These are phyloP conservation scores for Hedychridium roseum DNA, from an alignment of 2,888 invertebrate genomes.

Conservation along the genomic window DNA sequence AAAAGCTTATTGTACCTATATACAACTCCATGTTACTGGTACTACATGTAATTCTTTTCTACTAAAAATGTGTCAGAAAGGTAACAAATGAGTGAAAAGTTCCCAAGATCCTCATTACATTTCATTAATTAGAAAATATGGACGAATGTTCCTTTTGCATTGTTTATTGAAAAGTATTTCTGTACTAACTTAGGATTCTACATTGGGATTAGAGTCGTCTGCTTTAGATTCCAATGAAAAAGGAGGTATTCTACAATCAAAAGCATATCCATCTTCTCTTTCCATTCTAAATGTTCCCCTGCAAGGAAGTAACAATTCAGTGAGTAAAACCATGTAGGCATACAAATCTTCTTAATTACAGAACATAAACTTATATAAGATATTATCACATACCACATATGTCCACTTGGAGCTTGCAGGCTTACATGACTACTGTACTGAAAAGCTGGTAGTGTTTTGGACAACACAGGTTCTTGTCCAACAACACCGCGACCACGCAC, in stretches of 20 bases:
- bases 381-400: slow-evolving; percentile 82
- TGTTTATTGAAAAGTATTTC: no score
- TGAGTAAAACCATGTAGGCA: neutral
- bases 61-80: no score
- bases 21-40: no score
- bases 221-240: slow-evolving; percentile 96
- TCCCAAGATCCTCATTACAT: no score
- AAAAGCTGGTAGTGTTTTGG: slow-evolving; percentile 89
- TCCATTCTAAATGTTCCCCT: slow-evolving; percentile 98
- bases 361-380: slow-evolving; percentile 5
- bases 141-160: no score
- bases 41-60: no score
- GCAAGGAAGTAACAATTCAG: no score
- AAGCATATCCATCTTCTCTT: slow-evolving; percentile 94
- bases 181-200: slow-evolving; percentile 18
- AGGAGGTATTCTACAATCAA: slow-evolving; percentile 97
- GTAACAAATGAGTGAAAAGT: no score
- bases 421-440: slow-evolving; percentile 98
- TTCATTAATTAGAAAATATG: no score
- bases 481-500: slow-evolving; percentile 95
- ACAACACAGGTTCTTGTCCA: slow-evolving; percentile 96
- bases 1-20: no score
- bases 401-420: slow-evolving; percentile 95
- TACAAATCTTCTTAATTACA: neutral
- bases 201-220: slow-evolving; percentile 68